Base-by-base conservation (phyloP, 2,888 invertebrate species). In the Nomada ruficornis region DNA sequence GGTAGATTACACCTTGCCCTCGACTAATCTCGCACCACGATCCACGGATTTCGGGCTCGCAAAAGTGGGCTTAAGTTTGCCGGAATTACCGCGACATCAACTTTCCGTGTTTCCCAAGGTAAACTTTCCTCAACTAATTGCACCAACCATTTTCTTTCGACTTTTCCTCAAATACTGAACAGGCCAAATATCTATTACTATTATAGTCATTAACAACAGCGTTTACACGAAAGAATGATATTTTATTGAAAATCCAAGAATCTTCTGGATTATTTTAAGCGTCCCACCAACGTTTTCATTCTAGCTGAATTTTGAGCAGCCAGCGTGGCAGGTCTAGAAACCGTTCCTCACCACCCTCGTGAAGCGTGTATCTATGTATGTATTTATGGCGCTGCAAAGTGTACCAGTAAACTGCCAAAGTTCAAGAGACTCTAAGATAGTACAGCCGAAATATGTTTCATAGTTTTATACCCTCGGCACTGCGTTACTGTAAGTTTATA, bases 1-100 rank as follows among this genome's bases (percentile, higher is more conserved):
- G 70, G 87, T 93, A 84, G 91, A 93, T 88, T 92, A 90, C 84
- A 75, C 89, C 68, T 80, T 85, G 74, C 87, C 88, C 78, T 64
- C 89, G 52, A 84, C 86, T 84, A 90, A 90, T 89, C 86, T 87
- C 44, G 84, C 80, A 36, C 65, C 86, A 55, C 89, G 89, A 78
- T 84, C 89, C 47, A 71, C 86, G 72, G 85, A 87, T 59, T 82
- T 89, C 62, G 90, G 86, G 15, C 83, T 89, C 69, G 86, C 87
- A 70, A 91, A 91, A 89, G 86, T 88, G 86, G 89, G 89, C 75
- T 85, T 91, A 77, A 88, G 84, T 88, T 75, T 89, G 20, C 84
- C 89, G 71, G 90, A 92, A 86, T 83, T 89, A 76, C 77, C 86
- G 42, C 89, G 84, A 80, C 82, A 89, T 75, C 86, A 89, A 77